These are phyloP conservation scores for Oncorhynchus nerka DNA, from an alignment of 2,113 vertebrate genomes.

Conservation along the genomic window DNA sequence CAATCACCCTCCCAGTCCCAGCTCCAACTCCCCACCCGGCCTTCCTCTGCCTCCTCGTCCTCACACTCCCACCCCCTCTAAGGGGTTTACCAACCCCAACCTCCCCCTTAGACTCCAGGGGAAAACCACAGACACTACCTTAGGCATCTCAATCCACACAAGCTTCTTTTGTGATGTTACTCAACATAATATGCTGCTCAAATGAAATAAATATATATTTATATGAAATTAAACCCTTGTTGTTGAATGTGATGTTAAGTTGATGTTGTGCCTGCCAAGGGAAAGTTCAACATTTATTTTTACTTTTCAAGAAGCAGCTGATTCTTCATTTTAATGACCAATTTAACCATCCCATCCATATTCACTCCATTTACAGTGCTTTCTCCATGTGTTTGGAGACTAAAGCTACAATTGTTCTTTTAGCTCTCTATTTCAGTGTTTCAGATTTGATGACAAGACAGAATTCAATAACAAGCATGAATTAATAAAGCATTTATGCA, in stretches of 20 bases:
- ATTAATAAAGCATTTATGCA: too few species aligned
- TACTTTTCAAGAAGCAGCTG: too few species aligned
- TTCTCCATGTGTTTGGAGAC: too few species aligned
- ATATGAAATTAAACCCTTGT: not conserved
- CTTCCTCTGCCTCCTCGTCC: conserved; percentile 53
- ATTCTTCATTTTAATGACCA: not conserved
- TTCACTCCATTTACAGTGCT: too few species aligned
- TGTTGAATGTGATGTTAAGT: not conserved
- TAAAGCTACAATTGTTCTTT: too few species aligned
- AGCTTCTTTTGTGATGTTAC: not conserved
- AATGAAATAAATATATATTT: conserved; percentile 15
- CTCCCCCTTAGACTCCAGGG: not conserved
- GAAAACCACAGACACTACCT: not conserved
- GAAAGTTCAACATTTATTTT: not conserved
- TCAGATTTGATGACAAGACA: too few species aligned
- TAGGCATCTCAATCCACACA: not conserved
- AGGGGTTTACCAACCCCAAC: not conserved
- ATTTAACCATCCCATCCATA: too few species aligned
- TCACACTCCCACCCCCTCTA: conserved; percentile 36
- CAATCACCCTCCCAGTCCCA: not conserved
- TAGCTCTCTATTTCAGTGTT: too few species aligned
- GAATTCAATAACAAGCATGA: too few species aligned
- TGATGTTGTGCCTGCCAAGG: not conserved
- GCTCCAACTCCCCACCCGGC: not conserved
- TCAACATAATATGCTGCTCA: conserved; percentile 2